Conservation (phyloP, 2,113 vertebrate genomes). For the Tenrec ecaudatus region DNA sequence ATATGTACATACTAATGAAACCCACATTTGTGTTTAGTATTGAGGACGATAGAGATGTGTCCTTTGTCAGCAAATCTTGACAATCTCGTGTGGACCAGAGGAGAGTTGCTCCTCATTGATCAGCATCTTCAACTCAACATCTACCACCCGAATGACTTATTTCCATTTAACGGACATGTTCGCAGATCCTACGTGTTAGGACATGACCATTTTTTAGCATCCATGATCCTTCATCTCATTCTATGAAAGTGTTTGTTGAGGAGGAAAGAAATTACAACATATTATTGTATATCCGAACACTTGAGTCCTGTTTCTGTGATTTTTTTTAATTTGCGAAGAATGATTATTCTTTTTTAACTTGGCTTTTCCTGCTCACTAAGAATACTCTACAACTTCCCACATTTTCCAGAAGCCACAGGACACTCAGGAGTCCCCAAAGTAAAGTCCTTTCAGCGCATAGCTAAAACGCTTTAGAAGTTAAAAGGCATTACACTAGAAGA, state of each 20-base stretch:
- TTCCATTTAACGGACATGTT: background rate
- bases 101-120: background rate
- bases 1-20: background rate
- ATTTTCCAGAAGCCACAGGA: background rate
- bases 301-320: background rate
- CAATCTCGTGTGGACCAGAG: background rate
- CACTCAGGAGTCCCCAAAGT: accelerated
- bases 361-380: background rate
- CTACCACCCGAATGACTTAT: background rate
- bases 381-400: background rate
- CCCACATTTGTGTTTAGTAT: background rate
- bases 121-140: background rate
- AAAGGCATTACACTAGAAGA: background rate
- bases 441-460: background rate
- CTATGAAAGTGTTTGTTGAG: background rate
- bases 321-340: background rate
- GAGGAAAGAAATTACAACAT: background rate
- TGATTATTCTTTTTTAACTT: background rate
- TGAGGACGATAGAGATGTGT: background rate
- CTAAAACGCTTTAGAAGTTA: background rate
- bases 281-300: background rate
- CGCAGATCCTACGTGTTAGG: background rate
- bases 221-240: background rate
- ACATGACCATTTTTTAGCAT: background rate
- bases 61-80: background rate